A percentile compares a stretch with the other conserved stretches of the same genome.
Evolutionary conservation across 2,888 invertebrate species (phyloP).

Genomic region (Athripsodes cinereus): DNA sequence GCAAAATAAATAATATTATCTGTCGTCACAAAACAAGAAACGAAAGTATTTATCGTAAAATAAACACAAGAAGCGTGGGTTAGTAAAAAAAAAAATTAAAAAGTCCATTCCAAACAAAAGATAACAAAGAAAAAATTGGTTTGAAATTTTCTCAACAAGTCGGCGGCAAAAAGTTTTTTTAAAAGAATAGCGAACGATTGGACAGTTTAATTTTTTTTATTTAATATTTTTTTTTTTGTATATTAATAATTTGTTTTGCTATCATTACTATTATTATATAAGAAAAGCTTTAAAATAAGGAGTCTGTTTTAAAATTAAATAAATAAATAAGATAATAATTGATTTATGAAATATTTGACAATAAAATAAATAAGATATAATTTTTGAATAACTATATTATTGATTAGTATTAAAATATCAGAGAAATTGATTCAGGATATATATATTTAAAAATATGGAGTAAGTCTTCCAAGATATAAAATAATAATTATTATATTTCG

Average conservation of each 20-base stretch:
- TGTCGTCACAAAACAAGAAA: too few relatives aligned
- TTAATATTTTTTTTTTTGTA: background rate
- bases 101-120: too few relatives aligned
- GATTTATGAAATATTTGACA: background rate
- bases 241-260: background rate
- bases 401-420: background rate
- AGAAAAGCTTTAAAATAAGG: background rate
- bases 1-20: too few relatives aligned
- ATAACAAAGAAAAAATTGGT: too few relatives aligned
- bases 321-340: background rate
- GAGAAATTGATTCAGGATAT: too few relatives aligned
- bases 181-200: background rate
- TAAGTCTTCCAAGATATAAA: background rate
- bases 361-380: background rate
- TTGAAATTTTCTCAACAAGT: background rate
- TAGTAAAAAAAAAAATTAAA: too few relatives aligned
- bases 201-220: background rate
- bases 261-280: background rate
- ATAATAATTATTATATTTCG: too few relatives aligned
- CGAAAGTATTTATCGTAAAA: too few relatives aligned
- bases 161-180: background rate
- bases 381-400: background rate
- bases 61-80: too few relatives aligned
- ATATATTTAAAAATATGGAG: too few relatives aligned
- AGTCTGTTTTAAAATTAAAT: background rate